Evolutionary conservation across 2,113 vertebrate genomes (phyloP).

Genomic region (Pyrgilauda ruficollis): DNA sequence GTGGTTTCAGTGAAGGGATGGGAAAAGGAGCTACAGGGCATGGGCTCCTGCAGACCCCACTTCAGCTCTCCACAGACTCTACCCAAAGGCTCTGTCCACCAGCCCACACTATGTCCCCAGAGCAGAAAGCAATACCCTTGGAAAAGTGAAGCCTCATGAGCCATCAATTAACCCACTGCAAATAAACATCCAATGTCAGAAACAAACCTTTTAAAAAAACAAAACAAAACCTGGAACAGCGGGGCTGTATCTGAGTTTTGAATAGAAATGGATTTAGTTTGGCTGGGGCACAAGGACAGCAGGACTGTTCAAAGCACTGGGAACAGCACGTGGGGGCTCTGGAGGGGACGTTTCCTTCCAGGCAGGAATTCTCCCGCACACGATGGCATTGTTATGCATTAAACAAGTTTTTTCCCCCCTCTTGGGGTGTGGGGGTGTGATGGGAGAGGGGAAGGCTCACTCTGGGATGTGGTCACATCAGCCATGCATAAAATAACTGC

Average conservation of each 20-base stretch:
- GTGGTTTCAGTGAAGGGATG: neutral
- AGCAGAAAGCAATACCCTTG: neutral
- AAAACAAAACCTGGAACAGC: slow-evolving; percentile 22
- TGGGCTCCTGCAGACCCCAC: neutral
- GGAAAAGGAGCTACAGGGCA: neutral
- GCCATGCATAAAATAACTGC: neutral
- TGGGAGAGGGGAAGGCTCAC: neutral
- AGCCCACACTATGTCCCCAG: neutral
- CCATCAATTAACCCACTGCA: neutral
- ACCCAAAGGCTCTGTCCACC: neutral
- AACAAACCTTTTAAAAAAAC: neutral
- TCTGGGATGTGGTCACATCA: neutral
- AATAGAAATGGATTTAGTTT: slow-evolving; percentile 57
- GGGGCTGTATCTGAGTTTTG: slow-evolving; percentile 10
- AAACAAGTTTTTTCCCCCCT: neutral
- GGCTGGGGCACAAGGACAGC: slow-evolving; percentile 30
- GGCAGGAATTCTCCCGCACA: slow-evolving; percentile 51
- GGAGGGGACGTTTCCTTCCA: slow-evolving; percentile 37
- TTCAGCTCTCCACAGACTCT: neutral
- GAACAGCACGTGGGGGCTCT: neutral
- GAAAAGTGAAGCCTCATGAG: neutral
- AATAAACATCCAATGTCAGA: neutral
- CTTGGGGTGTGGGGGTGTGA: neutral
- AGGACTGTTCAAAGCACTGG: neutral
- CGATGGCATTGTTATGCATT: slow-evolving; percentile 46